Base-by-base conservation (phyloP, 2,888 invertebrate species). In the Drosophila subquinaria region DNA sequence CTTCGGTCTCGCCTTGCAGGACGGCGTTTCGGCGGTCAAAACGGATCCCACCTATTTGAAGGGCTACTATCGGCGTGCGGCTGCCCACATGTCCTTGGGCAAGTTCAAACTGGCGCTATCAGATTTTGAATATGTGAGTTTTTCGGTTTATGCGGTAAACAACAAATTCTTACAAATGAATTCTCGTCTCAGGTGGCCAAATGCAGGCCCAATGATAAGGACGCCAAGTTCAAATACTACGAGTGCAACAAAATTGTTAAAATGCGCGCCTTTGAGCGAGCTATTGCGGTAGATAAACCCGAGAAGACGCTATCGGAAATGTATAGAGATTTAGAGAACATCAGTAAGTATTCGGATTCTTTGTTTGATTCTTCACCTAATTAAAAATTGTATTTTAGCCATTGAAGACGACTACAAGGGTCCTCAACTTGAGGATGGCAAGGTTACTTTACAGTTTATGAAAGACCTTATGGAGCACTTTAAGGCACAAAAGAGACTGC, bases 171-270 rank as follows among this genome's bases (percentile, higher is more conserved):
- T 20, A 51, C 17, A 68, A 8, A 61, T 53, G 43, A 48, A 35
- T n/a, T 53, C 55, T 47, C 13, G 52, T 57, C 50, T 5, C 11
- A 97, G 96, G 98, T 98, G 79, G 96, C 96, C 77, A 98, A 97
- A 94, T 96, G 96, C 65, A 95, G 96, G 90, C 99, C 99, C 79
- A 97, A 95, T 93, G 99, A 99, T 93, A 96, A 96, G 91, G 99
- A 99, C 94, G 99, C 99, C 2, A 97, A 97, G 93, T 92, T 95
- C 76, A 99, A 99, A 93, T 98, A 94, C 92, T 95, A 94, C 55
- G 99, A 99, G 94, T 99, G 99, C 93, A 96, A 95, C 92, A 99
- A 99, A 94, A 97, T 99, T 90, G 97, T 99, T 9, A 97, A 97
- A 92, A 96, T 97, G 94, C 94, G 97, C 82, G 98, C 98, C 9